These are phyloP conservation scores for Sebastes oblongus DNA, from an alignment of 2,797 vertebrate genomes.

Conservation along the genomic window DNA sequence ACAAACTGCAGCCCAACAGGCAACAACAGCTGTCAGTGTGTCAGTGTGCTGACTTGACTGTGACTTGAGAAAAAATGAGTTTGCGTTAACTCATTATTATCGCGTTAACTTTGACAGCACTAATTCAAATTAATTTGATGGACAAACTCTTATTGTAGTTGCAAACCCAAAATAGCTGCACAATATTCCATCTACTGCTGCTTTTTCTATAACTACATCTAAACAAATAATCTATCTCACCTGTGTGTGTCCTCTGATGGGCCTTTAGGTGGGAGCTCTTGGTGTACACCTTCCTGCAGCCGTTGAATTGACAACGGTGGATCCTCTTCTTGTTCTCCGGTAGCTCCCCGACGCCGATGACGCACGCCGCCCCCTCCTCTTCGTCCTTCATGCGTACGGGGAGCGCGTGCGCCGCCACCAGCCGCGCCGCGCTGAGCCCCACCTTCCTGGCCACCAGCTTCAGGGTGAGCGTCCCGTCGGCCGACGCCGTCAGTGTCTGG, in stretches of 20 bases:
- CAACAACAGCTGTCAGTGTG: too few species aligned
- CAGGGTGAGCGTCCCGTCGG: slow-evolving; percentile 93
- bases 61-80: too few species aligned
- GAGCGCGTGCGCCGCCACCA: slow-evolving; percentile 83
- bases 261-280: slow-evolving; percentile 99
- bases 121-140: background rate
- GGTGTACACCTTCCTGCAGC: slow-evolving; percentile 99
- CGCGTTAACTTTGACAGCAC: too few species aligned
- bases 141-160: too few species aligned
- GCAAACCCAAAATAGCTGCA: background rate
- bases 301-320: slow-evolving; percentile 98
- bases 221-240: slow-evolving; percentile 72
- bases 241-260: slow-evolving; percentile 99
- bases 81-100: too few species aligned
- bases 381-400: slow-evolving; percentile 83
- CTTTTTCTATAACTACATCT: background rate
- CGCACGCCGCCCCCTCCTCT: slow-evolving; percentile 82
- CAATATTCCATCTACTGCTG: background rate
- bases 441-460: slow-evolving; percentile 96
- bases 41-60: too few species aligned
- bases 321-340: slow-evolving; percentile 99
- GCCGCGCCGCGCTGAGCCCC: slow-evolving; percentile 86
- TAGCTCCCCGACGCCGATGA: slow-evolving; percentile 78
- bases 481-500: slow-evolving; percentile 89
- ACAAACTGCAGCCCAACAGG: too few species aligned